Conservation (phyloP, 1,140 invertebrate species). For the Anoplolepis gracilipes region DNA sequence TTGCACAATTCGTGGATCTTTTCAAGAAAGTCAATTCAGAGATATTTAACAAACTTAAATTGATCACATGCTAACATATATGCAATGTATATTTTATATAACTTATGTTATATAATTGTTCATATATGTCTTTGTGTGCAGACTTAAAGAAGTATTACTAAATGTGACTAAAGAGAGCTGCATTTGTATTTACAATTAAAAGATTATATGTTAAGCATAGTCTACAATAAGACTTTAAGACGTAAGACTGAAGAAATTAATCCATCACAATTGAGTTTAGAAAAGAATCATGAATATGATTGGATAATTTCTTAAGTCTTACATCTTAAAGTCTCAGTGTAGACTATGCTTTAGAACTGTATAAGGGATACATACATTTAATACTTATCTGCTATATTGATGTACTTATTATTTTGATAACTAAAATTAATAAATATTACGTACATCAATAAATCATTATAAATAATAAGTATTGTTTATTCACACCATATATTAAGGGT, state of each 20-base stretch:
- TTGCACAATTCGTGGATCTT: constrained; percentile 87
- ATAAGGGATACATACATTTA: neutral
- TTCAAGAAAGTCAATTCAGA: constrained; percentile 80
- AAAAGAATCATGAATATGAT: too few species aligned
- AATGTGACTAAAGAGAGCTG: neutral
- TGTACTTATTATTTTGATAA: neutral
- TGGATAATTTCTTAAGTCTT: too few species aligned
- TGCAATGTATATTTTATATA: neutral
- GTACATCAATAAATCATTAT: neutral
- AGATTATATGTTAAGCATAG: too few species aligned
- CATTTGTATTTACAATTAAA: constrained; percentile 9
- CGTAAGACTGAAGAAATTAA: too few species aligned
- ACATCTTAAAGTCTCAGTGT: too few species aligned
- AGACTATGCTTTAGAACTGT: too few species aligned
- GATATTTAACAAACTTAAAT: constrained; percentile 50
- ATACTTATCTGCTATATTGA: neutral
- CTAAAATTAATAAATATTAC: constrained; percentile 15
- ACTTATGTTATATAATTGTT: neutral
- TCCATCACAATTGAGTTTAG: too few species aligned
- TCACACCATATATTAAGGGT: neutral
- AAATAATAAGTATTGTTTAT: neutral
- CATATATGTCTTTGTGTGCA: neutral
- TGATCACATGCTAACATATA: neutral
- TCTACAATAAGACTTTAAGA: too few species aligned
- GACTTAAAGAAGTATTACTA: constrained; percentile 27